phyloP scores from a whole-genome alignment of 2,113 vertebrate species.

The Zosterops pallidus region DNA sequence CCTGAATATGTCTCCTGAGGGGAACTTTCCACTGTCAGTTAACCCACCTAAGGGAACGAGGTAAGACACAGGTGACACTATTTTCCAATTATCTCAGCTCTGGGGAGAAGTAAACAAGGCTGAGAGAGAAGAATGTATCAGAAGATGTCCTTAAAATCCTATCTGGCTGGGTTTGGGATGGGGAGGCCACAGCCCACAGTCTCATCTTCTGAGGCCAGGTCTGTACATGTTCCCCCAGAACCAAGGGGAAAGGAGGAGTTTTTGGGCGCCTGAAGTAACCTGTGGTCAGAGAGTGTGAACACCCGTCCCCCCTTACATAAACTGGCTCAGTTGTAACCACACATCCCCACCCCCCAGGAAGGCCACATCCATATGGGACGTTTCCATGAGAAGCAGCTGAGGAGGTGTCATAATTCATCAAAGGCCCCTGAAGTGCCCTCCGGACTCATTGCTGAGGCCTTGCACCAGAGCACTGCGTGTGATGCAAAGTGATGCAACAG shows the following conservation, averaged over 20 bases:
- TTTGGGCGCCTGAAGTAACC: neutral
- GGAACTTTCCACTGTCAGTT: neutral
- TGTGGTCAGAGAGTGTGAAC: no score
- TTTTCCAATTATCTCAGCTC: neutral
- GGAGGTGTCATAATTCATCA: neutral
- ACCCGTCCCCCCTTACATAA: neutral
- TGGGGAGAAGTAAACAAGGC: neutral
- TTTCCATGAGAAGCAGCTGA: neutral
- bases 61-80: neutral
- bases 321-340: neutral
- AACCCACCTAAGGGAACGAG: rapidly evolving
- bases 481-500: neutral
- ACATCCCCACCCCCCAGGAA: rapidly evolving
- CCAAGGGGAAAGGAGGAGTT: neutral
- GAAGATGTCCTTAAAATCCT: neutral
- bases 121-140: neutral
- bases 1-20: neutral
- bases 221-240: neutral
- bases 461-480: neutral
- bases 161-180: rapidly evolving
- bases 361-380: neutral
- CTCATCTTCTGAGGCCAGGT: neutral
- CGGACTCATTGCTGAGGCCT: neutral
- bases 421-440: rapidly evolving
- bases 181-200: neutral